phyloP scores from a whole-genome alignment of 1,140 invertebrate species.

The Drosophila grimshawi region DNA sequence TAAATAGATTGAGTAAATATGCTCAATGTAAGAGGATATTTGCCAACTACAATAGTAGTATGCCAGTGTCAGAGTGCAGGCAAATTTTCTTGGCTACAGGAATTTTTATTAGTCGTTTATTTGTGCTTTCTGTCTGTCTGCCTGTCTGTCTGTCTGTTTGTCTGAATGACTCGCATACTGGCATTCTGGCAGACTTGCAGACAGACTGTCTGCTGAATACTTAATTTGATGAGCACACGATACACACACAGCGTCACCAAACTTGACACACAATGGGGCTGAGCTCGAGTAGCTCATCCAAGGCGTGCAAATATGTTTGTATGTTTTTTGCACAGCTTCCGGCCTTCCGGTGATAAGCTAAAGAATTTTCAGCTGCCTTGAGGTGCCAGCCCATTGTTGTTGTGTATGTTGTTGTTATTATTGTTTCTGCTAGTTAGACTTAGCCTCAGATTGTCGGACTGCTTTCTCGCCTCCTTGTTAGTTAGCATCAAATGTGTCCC shows the following conservation, averaged over 20 bases:
- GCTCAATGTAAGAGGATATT: slow-evolving; percentile 8
- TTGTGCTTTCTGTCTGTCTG: slow-evolving; percentile 36
- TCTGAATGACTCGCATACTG: not conserved
- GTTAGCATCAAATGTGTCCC: slow-evolving; percentile 70
- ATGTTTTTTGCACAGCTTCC: slow-evolving; percentile 75
- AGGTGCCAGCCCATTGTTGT: slow-evolving; percentile 30
- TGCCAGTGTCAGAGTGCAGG: slow-evolving; percentile 11
- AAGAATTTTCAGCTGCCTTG: slow-evolving; percentile 77
- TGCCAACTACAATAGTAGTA: not conserved
- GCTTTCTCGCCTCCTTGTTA: slow-evolving; percentile 59
- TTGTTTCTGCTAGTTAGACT: slow-evolving; percentile 24
- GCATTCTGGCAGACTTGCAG: slow-evolving; percentile 14
- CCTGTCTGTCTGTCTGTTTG: slow-evolving; percentile 27
- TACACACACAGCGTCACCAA: slow-evolving; percentile 37
- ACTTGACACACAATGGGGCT: slow-evolving; percentile 54
- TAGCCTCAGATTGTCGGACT: slow-evolving; percentile 18
- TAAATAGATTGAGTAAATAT: slow-evolving; percentile 36
- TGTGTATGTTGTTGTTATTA: not conserved
- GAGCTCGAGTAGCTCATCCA: slow-evolving; percentile 12
- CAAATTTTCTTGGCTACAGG: slow-evolving; percentile 26
- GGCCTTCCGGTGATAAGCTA: slow-evolving; percentile 73
- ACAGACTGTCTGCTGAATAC: slow-evolving; percentile 59
- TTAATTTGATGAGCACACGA: slow-evolving; percentile 72
- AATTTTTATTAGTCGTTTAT: slow-evolving; percentile 52
- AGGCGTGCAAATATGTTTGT: slow-evolving; percentile 79